Conservation (phyloP, 2,888 invertebrate species). For the Latheticus oryzae region DNA sequence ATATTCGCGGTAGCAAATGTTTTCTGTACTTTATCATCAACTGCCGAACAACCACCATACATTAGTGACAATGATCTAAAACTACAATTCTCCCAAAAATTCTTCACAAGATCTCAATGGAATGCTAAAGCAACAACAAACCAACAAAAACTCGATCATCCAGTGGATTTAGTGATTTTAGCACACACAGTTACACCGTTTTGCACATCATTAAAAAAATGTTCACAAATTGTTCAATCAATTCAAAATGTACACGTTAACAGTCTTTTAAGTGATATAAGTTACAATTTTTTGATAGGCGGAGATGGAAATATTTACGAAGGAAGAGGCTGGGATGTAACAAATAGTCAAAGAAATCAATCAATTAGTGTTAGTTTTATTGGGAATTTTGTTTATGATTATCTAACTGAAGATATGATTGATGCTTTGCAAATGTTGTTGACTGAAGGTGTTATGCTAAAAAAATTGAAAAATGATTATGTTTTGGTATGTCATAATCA, state of each 20-base stretch:
- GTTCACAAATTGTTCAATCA: conserved; percentile 11
- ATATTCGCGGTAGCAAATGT: too few species aligned
- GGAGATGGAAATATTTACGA: conserved; percentile 70
- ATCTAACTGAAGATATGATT: conserved; percentile 64
- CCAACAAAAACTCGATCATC: conserved; percentile 9
- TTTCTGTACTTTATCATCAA: too few species aligned
- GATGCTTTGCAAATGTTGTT: conserved; percentile 65
- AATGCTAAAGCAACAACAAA: conserved; percentile 2
- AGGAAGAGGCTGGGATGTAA: conserved; percentile 68
- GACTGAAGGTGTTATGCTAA: conserved; percentile 63
- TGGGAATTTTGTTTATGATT: conserved; percentile 66
- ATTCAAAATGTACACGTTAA: conserved; percentile 28
- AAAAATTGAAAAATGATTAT: conserved; percentile 65
- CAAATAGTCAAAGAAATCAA: conserved; percentile 67
- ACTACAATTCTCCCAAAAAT: neutral
- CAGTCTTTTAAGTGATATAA: conserved; percentile 62
- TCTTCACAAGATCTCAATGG: conserved; percentile 6
- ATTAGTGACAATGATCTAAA: too few species aligned
- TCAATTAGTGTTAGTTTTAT: conserved; percentile 67
- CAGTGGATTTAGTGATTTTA: conserved; percentile 31
- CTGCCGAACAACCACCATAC: too few species aligned
- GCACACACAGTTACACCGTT: conserved; percentile 29
- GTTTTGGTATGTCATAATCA: conserved; percentile 69
- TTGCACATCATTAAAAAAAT: conserved; percentile 22
- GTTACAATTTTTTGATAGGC: conserved; percentile 68